Evolutionary conservation across 2,113 vertebrate species (phyloP).

Genomic region (Xenus cinereus): DNA sequence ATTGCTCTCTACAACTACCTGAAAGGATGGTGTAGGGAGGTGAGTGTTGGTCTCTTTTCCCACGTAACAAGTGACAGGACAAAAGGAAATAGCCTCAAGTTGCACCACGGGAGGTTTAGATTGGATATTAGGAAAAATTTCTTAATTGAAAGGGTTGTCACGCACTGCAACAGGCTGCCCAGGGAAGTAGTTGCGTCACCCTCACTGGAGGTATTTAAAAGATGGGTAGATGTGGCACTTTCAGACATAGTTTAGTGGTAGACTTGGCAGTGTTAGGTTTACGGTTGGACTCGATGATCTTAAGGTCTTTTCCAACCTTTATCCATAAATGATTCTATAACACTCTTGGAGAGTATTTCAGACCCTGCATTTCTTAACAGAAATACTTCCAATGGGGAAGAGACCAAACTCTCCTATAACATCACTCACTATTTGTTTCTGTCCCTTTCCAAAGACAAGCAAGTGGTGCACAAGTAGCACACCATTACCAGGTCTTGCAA

Average conservation of each 20-base stretch:
- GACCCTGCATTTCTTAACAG: not conserved
- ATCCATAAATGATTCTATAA: not conserved
- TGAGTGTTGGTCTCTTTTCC: not conserved
- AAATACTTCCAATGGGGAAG: not conserved
- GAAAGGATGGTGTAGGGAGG: not conserved
- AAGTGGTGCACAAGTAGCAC: not conserved
- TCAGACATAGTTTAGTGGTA: not conserved
- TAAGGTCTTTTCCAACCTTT: not conserved
- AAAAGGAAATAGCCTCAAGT: not conserved
- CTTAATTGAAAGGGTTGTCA: not conserved
- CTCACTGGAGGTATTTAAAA: not conserved
- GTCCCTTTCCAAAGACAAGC: not conserved
- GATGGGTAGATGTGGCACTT: rapidly evolving
- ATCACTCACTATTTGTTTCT: not conserved
- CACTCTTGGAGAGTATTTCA: not conserved
- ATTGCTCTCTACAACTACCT: not conserved
- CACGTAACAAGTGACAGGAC: not conserved
- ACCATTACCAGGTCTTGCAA: not conserved
- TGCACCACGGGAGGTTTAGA: not conserved
- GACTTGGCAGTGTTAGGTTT: not conserved
- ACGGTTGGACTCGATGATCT: not conserved
- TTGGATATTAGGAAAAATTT: not conserved
- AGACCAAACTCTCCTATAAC: not conserved
- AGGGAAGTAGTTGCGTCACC: not conserved
- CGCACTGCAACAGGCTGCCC: not conserved